A percentile compares a stretch with the other conserved stretches of the same genome.
phyloP scores from a whole-genome alignment of 2,797 vertebrate species.

The Sebastes cheni region DNA sequence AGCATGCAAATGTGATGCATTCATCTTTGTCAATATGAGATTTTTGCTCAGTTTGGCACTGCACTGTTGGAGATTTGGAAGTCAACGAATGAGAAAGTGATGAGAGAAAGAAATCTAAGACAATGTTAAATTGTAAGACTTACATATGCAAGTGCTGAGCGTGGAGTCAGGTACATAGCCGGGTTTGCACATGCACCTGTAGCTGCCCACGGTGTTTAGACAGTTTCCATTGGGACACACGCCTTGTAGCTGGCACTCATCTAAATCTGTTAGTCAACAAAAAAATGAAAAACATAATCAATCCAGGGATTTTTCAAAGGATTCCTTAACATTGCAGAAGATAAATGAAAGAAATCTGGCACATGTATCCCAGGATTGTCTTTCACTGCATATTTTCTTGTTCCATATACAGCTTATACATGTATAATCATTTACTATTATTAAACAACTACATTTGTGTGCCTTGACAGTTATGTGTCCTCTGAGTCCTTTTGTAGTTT shows the following conservation, averaged over 20 bases:
- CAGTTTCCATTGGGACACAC: slow-evolving; percentile 95
- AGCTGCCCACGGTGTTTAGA: slow-evolving; percentile 95
- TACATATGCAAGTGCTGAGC: slow-evolving; percentile 91
- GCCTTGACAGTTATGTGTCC: no score
- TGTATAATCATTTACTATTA: neutral
- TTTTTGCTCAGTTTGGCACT: neutral
- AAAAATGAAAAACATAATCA: slow-evolving; percentile 15
- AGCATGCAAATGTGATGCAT: slow-evolving; percentile 34
- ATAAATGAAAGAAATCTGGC: neutral
- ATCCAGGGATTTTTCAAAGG: neutral
- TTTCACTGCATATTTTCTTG: neutral
- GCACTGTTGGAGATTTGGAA: neutral
- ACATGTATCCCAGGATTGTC: neutral
- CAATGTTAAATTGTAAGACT: slow-evolving; percentile 71
- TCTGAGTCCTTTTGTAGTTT: no score
- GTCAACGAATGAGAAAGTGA: neutral
- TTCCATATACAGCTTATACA: neutral
- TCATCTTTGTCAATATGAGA: neutral
- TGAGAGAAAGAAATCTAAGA: neutral
- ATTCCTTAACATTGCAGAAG: neutral
- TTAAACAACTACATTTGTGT: neutral
- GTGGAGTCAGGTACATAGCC: slow-evolving; percentile 91
- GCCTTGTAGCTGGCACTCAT: slow-evolving; percentile 93
- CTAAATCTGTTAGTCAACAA: slow-evolving; percentile 85
- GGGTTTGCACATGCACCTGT: slow-evolving; percentile 91